Percentiles rank a stretch among this genome's conserved stretches.
Evolutionary conservation across 64 coral and sea anemone species (phyloP).

Genomic region (Catalaphyllia jardinei): DNA sequence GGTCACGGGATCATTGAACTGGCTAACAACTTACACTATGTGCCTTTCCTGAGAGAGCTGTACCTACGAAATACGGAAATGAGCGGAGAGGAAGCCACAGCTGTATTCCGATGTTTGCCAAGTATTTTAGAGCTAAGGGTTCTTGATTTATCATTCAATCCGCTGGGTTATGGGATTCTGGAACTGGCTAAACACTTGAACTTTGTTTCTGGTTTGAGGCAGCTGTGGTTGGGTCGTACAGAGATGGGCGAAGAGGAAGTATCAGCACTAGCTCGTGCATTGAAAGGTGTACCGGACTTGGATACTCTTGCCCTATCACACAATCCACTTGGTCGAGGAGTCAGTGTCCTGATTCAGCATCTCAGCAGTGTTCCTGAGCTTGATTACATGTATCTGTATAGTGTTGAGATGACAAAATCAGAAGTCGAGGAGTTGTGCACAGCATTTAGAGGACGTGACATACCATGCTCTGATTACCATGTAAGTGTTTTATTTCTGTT

Average conservation of each 20-base stretch:
- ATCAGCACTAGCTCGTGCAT: no score
- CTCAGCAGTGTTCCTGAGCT: neutral
- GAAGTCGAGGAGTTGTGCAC: neutral
- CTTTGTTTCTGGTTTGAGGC: neutral
- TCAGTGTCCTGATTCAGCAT: neutral
- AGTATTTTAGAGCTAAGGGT: neutral
- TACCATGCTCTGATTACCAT: neutral
- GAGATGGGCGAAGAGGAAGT: neutral
- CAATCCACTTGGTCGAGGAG: neutral
- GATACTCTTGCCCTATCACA: neutral
- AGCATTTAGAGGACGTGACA: neutral
- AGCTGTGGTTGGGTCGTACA: neutral
- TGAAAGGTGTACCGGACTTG: neutral
- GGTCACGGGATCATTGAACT: constrained; percentile 9
- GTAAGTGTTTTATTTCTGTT: neutral
- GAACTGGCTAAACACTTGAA: neutral
- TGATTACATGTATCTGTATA: neutral
- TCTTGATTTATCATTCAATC: neutral
- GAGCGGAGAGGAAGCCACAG: neutral
- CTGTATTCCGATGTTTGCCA: neutral
- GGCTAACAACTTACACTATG: neutral
- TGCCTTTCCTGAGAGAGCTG: neutral
- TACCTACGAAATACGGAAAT: neutral
- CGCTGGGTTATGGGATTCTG: neutral
- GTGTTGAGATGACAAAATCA: neutral